Evolutionary conservation across 2,888 invertebrate species (phyloP).

Genomic region (Parnassius orleans): DNA sequence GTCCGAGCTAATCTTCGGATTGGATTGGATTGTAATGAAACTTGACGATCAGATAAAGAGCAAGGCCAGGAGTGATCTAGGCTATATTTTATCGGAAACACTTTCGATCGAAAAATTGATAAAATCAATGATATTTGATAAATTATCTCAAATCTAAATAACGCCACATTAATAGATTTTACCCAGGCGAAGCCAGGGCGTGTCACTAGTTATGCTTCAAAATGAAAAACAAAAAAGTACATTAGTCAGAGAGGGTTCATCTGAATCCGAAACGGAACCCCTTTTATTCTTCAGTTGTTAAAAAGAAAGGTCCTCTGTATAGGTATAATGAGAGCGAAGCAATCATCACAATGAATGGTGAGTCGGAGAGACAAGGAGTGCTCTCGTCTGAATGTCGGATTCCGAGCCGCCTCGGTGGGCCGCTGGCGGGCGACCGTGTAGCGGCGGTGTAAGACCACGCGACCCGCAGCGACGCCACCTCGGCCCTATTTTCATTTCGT

Average conservation of each 20-base stretch:
- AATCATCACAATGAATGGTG: slow-evolving; percentile 76
- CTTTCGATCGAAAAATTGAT: too few species aligned
- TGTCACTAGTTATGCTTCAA: too few species aligned
- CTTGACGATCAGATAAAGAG: too few species aligned
- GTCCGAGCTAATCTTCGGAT: too few species aligned
- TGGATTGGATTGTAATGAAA: too few species aligned
- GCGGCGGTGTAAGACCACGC: slow-evolving; percentile 27
- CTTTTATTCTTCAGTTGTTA: slow-evolving; percentile 25
- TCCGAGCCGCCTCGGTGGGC: slow-evolving; percentile 37
- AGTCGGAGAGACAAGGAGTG: slow-evolving; percentile 45
- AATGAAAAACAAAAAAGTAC: slow-evolving; percentile 7
- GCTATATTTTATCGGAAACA: too few species aligned
- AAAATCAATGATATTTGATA: too few species aligned
- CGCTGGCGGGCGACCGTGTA: slow-evolving; percentile 29
- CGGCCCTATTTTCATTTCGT: slow-evolving; percentile 7
- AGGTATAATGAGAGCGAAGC: slow-evolving; percentile 66
- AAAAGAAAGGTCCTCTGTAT: slow-evolving; percentile 37
- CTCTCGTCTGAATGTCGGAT: slow-evolving; percentile 57
- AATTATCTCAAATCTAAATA: too few species aligned
- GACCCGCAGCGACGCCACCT: slow-evolving; percentile 3
- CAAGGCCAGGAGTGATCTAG: too few species aligned
- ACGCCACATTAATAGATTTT: too few species aligned
- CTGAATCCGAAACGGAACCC: slow-evolving; percentile 24
- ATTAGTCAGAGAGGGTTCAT: slow-evolving; percentile 17
- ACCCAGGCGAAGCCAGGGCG: too few species aligned